phyloP scores from a whole-genome alignment of 2,113 vertebrate species.

The Spizaetus ornatus region DNA sequence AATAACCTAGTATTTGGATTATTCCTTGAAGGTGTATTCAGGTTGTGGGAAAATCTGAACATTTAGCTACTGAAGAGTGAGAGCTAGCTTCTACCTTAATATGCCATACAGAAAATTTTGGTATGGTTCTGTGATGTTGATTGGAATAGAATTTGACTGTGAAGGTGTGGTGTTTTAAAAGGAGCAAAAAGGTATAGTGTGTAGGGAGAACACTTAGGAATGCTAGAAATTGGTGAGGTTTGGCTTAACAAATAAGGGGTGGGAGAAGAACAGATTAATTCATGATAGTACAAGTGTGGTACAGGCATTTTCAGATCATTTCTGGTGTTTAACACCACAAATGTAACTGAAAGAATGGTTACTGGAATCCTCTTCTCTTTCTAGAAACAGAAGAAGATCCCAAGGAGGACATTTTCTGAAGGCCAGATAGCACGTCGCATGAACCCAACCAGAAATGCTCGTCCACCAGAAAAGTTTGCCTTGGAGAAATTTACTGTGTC shows the following conservation, averaged over 20 bases:
- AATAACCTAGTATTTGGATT: not conserved
- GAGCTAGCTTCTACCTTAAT: not conserved
- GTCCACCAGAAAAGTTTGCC: conserved; percentile 90
- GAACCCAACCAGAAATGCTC: conserved; percentile 89
- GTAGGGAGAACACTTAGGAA: not conserved
- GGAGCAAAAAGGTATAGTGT: not conserved
- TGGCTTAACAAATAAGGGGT: not conserved
- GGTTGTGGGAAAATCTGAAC: not conserved
- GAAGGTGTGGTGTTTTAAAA: not conserved
- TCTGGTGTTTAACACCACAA: not conserved
- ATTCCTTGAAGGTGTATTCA: not conserved
- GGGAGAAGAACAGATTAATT: not conserved
- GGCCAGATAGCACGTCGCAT: conserved; percentile 76
- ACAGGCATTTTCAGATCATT: not conserved
- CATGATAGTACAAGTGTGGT: not conserved
- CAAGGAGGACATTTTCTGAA: conserved; percentile 76
- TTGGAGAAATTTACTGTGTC: conserved; percentile 80
- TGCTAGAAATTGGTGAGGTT: not conserved
- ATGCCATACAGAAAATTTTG: not conserved
- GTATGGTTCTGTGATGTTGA: not conserved
- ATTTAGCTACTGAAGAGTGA: not conserved
- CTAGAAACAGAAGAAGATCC: conserved; percentile 76
- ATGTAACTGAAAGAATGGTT: not conserved
- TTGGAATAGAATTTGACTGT: not conserved
- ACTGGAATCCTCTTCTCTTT: not conserved